phyloP scores from a whole-genome alignment of 2,113 vertebrate genomes.

The Corynorhinus townsendii region DNA sequence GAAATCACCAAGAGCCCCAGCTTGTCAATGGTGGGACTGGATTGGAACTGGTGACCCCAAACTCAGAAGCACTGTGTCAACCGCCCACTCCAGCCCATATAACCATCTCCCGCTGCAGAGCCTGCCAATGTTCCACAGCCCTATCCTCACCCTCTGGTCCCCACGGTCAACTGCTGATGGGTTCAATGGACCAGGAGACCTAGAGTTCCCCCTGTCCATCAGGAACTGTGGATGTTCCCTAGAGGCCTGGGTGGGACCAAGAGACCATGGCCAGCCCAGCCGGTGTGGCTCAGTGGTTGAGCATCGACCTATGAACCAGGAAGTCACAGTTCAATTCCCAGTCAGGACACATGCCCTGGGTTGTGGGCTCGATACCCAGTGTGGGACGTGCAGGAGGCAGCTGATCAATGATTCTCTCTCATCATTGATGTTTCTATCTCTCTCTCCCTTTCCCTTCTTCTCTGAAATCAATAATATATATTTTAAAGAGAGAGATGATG shows the following conservation, averaged over 20 bases:
- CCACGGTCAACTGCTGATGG: not conserved
- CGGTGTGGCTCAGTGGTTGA: no score
- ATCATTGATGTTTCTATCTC: no score
- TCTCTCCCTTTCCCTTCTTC: no score
- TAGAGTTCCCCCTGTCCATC: rapidly evolving
- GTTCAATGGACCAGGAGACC: not conserved
- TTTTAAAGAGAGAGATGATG: not conserved
- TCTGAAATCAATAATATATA: no score
- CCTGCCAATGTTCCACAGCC: not conserved
- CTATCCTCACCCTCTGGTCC: not conserved
- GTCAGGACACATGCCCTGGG: no score
- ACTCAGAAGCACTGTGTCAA: not conserved
- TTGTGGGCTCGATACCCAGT: no score
- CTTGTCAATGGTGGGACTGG: not conserved
- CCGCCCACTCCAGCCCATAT: not conserved
- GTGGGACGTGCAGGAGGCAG: no score
- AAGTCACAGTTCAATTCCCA: no score
- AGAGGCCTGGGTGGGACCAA: not conserved
- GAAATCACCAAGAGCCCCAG: no score
- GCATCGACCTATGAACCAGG: no score
- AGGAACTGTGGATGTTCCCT: not conserved
- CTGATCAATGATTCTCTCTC: no score
- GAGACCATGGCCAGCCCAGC: not conserved
- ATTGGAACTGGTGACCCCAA: not conserved
- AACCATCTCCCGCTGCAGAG: not conserved